Conservation (phyloP, 2,888 invertebrate species). For the Callyntrura guangdongensis region DNA sequence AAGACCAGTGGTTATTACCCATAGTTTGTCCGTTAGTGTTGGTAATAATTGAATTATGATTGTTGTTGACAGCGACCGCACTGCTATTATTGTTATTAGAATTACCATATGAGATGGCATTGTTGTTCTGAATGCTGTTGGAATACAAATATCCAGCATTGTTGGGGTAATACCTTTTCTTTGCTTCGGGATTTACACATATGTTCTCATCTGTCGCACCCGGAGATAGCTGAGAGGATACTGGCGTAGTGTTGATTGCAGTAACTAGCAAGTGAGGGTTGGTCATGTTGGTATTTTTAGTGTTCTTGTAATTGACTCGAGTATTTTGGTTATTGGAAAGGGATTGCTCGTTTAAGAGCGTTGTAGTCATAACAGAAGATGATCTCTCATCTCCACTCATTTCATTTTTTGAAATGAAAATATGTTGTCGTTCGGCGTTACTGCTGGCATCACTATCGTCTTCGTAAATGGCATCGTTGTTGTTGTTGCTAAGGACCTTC, state of each 20-base stretch:
- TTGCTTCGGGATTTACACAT: conserved; percentile 68
- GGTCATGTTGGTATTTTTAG: background rate
- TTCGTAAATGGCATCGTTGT: conserved; percentile 11
- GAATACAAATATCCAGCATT: background rate
- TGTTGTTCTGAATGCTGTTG: background rate
- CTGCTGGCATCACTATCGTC: conserved; percentile 13
- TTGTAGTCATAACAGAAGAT: conserved; percentile 55
- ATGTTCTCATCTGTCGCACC: conserved; percentile 72
- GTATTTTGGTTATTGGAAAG: conserved; percentile 11
- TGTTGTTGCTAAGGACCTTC: background rate
- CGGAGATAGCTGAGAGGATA: conserved; percentile 70
- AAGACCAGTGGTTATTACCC: conserved; percentile 1
- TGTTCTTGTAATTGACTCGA: conserved; percentile 39
- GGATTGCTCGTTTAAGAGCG: conserved; percentile 3
- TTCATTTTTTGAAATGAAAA: conserved; percentile 28
- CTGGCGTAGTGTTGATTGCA: background rate
- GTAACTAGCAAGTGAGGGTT: background rate
- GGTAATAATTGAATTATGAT: background rate
- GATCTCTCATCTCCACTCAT: conserved; percentile 29
- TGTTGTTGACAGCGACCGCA: background rate
- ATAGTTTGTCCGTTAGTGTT: conserved; percentile 22
- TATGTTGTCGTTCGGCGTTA: background rate
- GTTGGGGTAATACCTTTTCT: conserved; percentile 68
- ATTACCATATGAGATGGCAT: conserved; percentile 16
- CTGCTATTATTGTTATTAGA: conserved; percentile 13